phyloP scores from a whole-genome alignment of 2,113 vertebrate genomes.

The Mus pahari region DNA sequence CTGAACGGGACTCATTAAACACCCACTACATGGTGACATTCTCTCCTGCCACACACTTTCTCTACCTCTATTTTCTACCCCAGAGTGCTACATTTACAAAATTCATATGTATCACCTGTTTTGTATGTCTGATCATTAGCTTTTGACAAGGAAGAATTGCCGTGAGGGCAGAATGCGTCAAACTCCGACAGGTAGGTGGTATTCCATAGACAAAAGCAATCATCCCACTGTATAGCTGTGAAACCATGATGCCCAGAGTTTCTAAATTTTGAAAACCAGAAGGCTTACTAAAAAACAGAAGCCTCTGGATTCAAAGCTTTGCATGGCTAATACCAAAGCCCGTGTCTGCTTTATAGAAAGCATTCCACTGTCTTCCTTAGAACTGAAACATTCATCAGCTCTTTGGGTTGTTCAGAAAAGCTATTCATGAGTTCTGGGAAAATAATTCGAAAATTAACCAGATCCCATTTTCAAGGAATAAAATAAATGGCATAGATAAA shows the following conservation, averaged over 20 bases:
- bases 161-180: background rate
- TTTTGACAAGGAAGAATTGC: conserved; percentile 35
- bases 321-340: background rate
- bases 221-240: background rate
- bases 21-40: background rate
- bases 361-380: background rate
- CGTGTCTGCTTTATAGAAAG: background rate
- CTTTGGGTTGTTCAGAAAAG: background rate
- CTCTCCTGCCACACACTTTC: background rate
- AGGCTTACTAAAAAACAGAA: background rate
- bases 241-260: background rate
- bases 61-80: background rate
- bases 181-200: background rate
- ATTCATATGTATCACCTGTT: background rate
- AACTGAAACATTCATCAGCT: background rate
- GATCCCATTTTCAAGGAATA: background rate
- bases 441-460: background rate
- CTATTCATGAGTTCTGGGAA: background rate
- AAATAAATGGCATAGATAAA: background rate
- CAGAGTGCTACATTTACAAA: conserved; percentile 28
- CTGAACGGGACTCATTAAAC: background rate
- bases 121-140: conserved; percentile 13
- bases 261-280: conserved; percentile 12
- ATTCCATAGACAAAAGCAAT: background rate
- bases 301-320: conserved; percentile 19